Base-by-base conservation (phyloP, 2,888 invertebrate species). In the Lysandra coridon region DNA sequence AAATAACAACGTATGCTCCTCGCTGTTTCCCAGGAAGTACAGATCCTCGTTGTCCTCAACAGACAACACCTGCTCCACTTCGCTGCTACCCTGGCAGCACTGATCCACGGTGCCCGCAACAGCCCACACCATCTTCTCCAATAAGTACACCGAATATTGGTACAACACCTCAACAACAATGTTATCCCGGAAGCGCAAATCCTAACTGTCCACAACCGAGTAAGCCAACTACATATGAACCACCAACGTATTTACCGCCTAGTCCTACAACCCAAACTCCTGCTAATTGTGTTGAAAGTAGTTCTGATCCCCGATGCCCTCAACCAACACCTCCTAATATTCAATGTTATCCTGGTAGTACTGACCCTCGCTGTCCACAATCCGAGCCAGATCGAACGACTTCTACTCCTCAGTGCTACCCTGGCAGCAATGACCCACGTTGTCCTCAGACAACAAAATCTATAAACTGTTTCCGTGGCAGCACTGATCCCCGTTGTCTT, bases 391-490 rank as follows among this genome's bases (percentile, higher is more conserved):
- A 69, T 7, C 33, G 17, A 0, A 82, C 84, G 3, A 83, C 85
- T 7, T 81, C 83, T 0, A 81, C 81, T 2, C 83, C 82, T 30
- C 82, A 79, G 1, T 91, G 90, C 77, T 87, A 85, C 76, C 88
- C 88, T 1, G 88, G 89, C 73, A 88, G 88, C 0, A 84, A 83
- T 0, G 89, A 91, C n/a, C 89, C 89, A 2, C 86, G 85, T 37
- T 93, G 93, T 81, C 89, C 85, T 78, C 85, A 86, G 81, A 81
- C 85, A 44, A 85, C 89, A 4, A 82, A 86, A 37, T 84, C 88
- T 82, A 81, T 84, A 10, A 78, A 17, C 37, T 89, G 89, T 75
- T 88, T 86, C 64, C 88, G 88, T 5, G 90, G 89, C 0, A 86
- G 86, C n/a, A 80, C 81, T 1, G 83, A 86, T 76, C 84, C 84